Evolutionary conservation across 1,140 invertebrate species (phyloP).

Genomic region (Paralvinella palmiformis): DNA sequence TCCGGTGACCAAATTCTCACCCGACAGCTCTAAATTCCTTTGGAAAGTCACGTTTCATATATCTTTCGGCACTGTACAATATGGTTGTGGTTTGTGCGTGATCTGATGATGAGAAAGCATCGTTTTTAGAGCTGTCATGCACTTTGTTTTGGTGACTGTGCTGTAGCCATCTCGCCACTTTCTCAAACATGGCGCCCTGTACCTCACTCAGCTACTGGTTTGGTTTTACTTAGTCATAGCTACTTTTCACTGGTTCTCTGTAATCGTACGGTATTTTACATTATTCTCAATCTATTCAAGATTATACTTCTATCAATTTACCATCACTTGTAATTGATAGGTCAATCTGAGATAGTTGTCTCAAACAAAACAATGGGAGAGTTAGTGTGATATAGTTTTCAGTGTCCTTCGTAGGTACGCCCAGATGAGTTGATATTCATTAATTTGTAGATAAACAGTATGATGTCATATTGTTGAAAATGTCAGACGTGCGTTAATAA

Average conservation of each 20-base stretch:
- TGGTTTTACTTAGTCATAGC: no score
- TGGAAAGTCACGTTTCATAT: not conserved
- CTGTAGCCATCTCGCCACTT: not conserved
- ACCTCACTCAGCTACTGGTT: no score
- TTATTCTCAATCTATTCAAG: not conserved
- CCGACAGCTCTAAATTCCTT: not conserved
- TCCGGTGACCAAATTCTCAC: not conserved
- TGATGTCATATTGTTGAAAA: no score
- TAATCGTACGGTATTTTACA: not conserved
- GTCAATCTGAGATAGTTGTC: not conserved
- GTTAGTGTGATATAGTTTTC: no score
- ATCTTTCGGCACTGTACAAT: not conserved
- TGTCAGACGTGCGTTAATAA: no score
- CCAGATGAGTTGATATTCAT: no score
- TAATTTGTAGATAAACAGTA: no score
- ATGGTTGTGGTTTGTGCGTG: not conserved
- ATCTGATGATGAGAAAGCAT: not conserved
- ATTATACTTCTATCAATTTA: not conserved
- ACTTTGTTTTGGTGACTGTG: not conserved
- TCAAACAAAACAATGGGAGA: not conserved
- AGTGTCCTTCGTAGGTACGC: no score
- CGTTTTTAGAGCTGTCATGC: not conserved
- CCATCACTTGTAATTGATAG: not conserved
- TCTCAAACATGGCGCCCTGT: constrained; percentile 14
- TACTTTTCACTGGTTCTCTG: not conserved